These are phyloP conservation scores for Ellobius talpinus DNA, from an alignment of 2,113 vertebrate genomes.

Conservation along the genomic window DNA sequence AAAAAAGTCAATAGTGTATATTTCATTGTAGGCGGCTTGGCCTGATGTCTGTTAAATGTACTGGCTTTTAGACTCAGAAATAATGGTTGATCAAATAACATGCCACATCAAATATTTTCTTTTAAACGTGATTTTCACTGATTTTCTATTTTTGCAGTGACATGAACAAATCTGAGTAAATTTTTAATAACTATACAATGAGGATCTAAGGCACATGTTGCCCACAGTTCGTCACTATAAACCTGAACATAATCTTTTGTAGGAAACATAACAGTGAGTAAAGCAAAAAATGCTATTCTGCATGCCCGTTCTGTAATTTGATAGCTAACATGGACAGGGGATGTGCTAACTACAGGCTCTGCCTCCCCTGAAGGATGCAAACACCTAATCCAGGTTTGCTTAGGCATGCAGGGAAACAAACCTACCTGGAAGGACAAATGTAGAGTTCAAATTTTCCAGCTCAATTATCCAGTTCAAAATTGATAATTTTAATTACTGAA, in stretches of 20 bases:
- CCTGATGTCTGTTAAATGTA: not conserved
- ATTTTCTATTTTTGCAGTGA: not conserved
- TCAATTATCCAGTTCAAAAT: conserved; percentile 42
- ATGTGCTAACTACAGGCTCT: not conserved
- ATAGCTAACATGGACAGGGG: not conserved
- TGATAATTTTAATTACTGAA: not conserved
- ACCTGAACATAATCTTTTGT: not conserved
- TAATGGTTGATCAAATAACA: not conserved
- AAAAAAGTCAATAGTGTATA: not conserved
- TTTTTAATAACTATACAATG: not conserved
- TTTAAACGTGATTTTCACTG: not conserved
- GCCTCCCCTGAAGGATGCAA: not conserved
- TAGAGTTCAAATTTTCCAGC: not conserved
- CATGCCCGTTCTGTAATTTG: not conserved
- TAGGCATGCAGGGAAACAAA: not conserved
- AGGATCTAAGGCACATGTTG: not conserved
- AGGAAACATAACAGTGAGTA: no score
- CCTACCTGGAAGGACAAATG: not conserved
- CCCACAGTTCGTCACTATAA: not conserved
- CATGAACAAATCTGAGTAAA: not conserved
- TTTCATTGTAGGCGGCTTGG: not conserved
- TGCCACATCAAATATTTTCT: conserved; percentile 1
- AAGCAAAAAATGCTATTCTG: not conserved
- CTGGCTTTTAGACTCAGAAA: not conserved
- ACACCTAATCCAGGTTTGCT: not conserved